Evolutionary conservation across 2,888 invertebrate genomes (phyloP), one percentile per base, ranked within the genome.

Genomic region (Clistopyga incitator): DNA sequence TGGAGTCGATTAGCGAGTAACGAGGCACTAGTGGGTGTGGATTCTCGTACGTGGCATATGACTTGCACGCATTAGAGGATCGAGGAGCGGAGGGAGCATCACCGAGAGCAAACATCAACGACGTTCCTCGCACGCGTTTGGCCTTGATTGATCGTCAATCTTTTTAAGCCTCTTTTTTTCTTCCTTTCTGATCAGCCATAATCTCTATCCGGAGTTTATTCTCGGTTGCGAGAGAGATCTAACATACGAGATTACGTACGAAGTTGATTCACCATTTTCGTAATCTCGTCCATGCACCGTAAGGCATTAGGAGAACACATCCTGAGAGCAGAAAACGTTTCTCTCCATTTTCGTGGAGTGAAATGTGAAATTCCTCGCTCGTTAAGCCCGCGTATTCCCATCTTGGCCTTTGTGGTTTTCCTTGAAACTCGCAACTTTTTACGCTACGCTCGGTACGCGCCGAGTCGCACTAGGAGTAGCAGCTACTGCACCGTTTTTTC

Each of bases 291-390:
- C 0, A 34, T 20, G 13, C 4, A n/a, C 72, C 11, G 1, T 38
- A 34, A 29, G 61, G 75, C 64, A 23, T 75, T 64, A 11, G 38
- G 64, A 50, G 47, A 50, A 20, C 34, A 67, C n/a, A 29, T 20
- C 13, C 56, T n/a, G 18, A 59, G 71, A 59, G 42, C 56, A 34
- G 52, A 71, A 59, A 64, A 84, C 84, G 83, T 88, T 87, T 88
- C 88, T 85, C 88, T 87, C 88, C 87, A 85, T 88, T 87, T 85
- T 85, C 70, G 86, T 85, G 78, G 61, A 83, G 81, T 85, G 82
- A 85, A 87, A 86, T 84, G 79, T 82, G 82, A 85, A 87, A 86
- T 84, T 80, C 80, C 68, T 68, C 75, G 74, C 76, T 71, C 61
- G 64, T 34, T 78, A 18, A 64, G 54, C 50, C 50, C 34, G 23